phyloP scores from a whole-genome alignment of 2,113 vertebrate species.

The Tragelaphus strepsiceros region DNA sequence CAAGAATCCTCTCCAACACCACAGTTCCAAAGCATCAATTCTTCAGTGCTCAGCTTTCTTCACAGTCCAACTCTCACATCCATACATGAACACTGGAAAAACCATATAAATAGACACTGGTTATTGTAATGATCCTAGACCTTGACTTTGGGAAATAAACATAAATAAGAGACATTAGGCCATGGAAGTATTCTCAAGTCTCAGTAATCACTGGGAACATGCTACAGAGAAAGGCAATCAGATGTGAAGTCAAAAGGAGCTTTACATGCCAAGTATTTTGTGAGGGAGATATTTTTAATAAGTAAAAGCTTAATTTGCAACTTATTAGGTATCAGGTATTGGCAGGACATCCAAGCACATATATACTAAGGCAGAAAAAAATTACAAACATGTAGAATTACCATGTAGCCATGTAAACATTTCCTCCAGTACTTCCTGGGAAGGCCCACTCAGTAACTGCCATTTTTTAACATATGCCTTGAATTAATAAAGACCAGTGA shows the following conservation, averaged over 20 bases:
- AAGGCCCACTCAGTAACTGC: background rate
- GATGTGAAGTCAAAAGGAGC: background rate
- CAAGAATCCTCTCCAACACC: no score
- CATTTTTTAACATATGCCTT: background rate
- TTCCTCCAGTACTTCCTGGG: background rate
- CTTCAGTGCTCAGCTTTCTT: fast-evolving
- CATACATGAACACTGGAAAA: no score
- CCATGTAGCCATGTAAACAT: background rate
- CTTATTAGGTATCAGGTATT: background rate
- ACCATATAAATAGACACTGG: background rate
- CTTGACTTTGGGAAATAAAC: background rate
- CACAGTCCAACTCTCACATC: no score
- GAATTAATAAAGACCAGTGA: background rate
- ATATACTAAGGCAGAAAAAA: background rate
- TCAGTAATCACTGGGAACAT: background rate
- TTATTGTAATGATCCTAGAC: background rate
- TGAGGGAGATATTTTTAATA: background rate
- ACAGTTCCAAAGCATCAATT: no score
- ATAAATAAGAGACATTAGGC: background rate
- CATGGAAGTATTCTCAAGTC: background rate
- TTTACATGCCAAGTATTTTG: background rate
- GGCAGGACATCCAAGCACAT: background rate
- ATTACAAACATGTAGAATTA: background rate
- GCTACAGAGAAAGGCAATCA: background rate
- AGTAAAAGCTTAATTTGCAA: background rate